These are phyloP conservation scores for Xanthia togata DNA, from an alignment of 2,888 invertebrate species.

Conservation along the genomic window DNA sequence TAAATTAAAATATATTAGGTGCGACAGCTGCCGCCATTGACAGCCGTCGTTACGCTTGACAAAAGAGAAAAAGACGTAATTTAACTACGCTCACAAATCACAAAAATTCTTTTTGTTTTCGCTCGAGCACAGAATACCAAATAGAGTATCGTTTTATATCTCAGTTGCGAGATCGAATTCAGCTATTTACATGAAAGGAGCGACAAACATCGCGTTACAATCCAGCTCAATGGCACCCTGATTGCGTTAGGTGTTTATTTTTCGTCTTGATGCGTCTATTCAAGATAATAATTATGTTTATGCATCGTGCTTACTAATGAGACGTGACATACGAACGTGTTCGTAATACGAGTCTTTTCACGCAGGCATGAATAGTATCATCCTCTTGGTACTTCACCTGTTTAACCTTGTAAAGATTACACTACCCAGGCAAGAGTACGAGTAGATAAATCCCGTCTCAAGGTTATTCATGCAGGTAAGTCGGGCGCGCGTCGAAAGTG, in stretches of 20 bases:
- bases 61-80: constrained; percentile 61
- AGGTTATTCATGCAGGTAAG: constrained; percentile 28
- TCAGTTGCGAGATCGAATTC: constrained; percentile 36
- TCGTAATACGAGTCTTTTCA: not conserved
- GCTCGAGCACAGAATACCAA: constrained; percentile 38
- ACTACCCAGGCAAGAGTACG: constrained; percentile 22
- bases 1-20: constrained; percentile 63
- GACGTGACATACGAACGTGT: not conserved
- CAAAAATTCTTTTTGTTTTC: constrained; percentile 63
- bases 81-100: constrained; percentile 64
- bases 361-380: not conserved
- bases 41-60: constrained; percentile 59
- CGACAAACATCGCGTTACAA: constrained; percentile 20
- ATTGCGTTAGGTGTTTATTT: constrained; percentile 52
- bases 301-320: constrained; percentile 28
- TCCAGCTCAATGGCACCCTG: constrained; percentile 50
- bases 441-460: constrained; percentile 38
- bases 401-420: constrained; percentile 23
- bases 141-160: constrained; percentile 39
- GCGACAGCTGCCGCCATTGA: constrained; percentile 61
- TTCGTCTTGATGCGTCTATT: constrained; percentile 39
- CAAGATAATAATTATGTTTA: constrained; percentile 34
- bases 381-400: constrained; percentile 17
- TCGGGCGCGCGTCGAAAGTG: constrained; percentile 5
- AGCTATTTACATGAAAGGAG: constrained; percentile 44